Base-by-base conservation (phyloP, 2,113 vertebrate species). In the Cochlearius cochlearius region DNA sequence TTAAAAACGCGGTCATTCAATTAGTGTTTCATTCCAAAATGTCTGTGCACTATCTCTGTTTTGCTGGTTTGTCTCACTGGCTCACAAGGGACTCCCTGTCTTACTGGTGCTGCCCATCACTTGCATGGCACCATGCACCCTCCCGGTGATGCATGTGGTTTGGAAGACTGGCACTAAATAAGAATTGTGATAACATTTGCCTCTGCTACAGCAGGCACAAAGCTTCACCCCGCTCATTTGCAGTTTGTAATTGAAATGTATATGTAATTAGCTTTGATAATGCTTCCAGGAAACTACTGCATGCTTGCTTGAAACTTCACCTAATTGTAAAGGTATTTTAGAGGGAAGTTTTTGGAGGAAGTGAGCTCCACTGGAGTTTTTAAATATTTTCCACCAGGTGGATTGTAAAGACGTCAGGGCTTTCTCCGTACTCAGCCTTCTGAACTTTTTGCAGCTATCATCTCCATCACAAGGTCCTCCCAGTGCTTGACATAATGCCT, bases 391-490 rank as follows among this genome's bases (percentile, higher is more conserved):
- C 43, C 3, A 2, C 18, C 3, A 2, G 9, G 4, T 75, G 21
- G 41, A 19, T 38, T 66, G 8, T 66, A 63, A 77, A 52, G 15
- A 64, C 58, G 7, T 63, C 76, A 78, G 16, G 22, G 5, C 29
- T 64, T 84, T 80, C 38, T 41, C 16, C 11, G 20, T 15, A 60
- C 20, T 38, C 18, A 39, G 23, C 50, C n/a, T 88, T 79, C 36
- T 43, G 66, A 80, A 29, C 13, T 49, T 83, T 88, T 88, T 83
- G 23, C n/a, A 30, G 5, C n/a, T 78, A 82, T 30, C 0, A 2
- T 45, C 11, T 15, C 14, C 30, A 27, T 12, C 0, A 0, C 8
- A 30, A 72, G 11, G 14, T 72, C 25, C 13, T 81, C 16, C 16
- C 22, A 22, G 29, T 34, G 45, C 53, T 69, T 75, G 53, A 32